Evolutionary conservation across 1,140 invertebrate species (phyloP), one percentile per base, ranked within the genome.

Genomic region (Parapsyche elsis): DNA sequence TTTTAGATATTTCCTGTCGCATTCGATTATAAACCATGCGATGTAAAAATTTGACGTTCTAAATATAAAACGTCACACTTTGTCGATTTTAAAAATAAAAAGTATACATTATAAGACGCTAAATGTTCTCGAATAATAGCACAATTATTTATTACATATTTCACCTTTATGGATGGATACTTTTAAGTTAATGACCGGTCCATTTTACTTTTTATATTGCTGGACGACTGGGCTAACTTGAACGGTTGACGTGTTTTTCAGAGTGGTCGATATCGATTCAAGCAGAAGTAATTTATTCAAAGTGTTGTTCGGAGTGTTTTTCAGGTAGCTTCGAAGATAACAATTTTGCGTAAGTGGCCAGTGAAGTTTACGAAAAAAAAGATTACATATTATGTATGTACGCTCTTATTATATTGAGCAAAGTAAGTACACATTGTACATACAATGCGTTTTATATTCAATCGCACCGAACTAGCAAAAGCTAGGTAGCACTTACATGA

Each of bases 201-300:
- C 57, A 61, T 61, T 19, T 61, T 61, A 61, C 57, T n/a, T 61
- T 61, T 61, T 61, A 19, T 21, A 21, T 19, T 9, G 16, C 0
- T 61, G 16, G 21, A 61, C 57, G 57, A 61, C n/a, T 19, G 57
- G 16, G 57, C 19, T 61, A 16, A 19, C 21, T 61, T 61, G n/a
- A n/a, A n/a, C n/a, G n/a, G n/a, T n/a, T n/a, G 30, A 38, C 30
- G 30, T 38, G 30, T 38, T 59, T 59, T 59, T 16, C 53, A 59
- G 53, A 16, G 21, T 10, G 46, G n/a, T 19, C 7, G 38, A 45
- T 78, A 78, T 67, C 53, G 57, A 67, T 67, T 44, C 19, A 44
- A 46, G 49, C 12, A 16, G 19, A 64, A n/a, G 26, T 78, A 78
- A 78, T 78, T 78, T 78, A 78, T 78, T 78, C 76, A 59, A 67